A percentile compares a stretch with the other conserved stretches of the same genome.
Evolutionary conservation across 2,888 invertebrate genomes (phyloP).

Genomic region (Petrolisthes manimaculis): DNA sequence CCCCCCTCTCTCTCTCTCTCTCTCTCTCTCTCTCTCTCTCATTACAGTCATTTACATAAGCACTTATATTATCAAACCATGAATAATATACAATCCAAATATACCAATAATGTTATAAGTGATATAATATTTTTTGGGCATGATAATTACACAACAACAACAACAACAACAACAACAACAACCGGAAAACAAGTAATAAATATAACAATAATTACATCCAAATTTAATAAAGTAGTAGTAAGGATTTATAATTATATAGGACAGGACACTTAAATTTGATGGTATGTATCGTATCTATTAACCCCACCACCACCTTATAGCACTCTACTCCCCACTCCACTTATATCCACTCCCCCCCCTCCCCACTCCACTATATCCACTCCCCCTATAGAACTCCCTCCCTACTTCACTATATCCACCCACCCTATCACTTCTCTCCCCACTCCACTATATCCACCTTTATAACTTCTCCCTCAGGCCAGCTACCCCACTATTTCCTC

Average conservation of each 20-base stretch:
- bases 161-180: no score
- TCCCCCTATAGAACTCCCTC: neutral
- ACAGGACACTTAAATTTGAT: no score
- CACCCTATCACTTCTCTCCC: neutral
- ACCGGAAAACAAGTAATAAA: no score
- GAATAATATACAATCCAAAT: no score
- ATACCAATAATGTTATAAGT: no score
- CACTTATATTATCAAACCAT: neutral
- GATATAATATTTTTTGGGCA: no score
- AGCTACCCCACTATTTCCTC: neutral
- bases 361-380: no score
- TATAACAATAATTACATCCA: no score
- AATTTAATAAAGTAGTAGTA: no score
- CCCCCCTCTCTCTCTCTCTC: neutral
- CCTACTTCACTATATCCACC: neutral
- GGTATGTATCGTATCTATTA: no score
- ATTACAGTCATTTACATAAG: neutral
- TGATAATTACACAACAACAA: no score
- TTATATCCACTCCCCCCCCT: neutral
- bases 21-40: neutral
- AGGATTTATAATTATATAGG: no score
- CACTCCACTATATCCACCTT: neutral
- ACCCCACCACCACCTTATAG: neutral
- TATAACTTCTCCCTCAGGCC: neutral
- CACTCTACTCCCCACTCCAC: neutral